These are phyloP conservation scores for Phasia obesa DNA, from an alignment of 2,888 invertebrate genomes.

Conservation along the genomic window DNA sequence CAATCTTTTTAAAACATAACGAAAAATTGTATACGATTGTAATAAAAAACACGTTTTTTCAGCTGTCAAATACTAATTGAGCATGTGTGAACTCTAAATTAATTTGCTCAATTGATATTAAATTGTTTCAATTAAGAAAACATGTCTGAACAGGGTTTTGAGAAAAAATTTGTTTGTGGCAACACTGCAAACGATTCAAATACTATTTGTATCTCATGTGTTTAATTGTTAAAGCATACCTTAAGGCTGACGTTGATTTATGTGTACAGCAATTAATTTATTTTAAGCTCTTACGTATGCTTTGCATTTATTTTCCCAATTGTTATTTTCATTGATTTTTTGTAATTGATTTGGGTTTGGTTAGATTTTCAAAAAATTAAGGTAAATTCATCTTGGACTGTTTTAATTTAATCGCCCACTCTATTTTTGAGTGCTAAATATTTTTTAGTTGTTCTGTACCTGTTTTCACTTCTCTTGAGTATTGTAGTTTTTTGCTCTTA, in stretches of 20 bases:
- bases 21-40: no score
- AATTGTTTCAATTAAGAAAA: no score
- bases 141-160: no score
- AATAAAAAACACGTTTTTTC: no score
- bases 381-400: background rate
- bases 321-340: background rate
- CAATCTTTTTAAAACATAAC: no score
- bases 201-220: no score
- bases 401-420: conserved; percentile 24
- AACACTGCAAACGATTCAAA: no score
- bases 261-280: background rate
- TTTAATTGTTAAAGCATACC: conserved; percentile 25
- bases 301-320: background rate
- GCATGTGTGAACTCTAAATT: no score
- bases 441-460: background rate
- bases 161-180: no score
- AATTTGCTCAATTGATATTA: no score
- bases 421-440: conserved; percentile 4
- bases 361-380: background rate
- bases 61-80: no score
- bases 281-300: conserved; percentile 22
- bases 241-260: background rate
- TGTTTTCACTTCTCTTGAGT: background rate
- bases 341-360: background rate
- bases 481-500: background rate